Conservation (phyloP, 2,888 invertebrate genomes). For the Ypsolopha sequella region DNA sequence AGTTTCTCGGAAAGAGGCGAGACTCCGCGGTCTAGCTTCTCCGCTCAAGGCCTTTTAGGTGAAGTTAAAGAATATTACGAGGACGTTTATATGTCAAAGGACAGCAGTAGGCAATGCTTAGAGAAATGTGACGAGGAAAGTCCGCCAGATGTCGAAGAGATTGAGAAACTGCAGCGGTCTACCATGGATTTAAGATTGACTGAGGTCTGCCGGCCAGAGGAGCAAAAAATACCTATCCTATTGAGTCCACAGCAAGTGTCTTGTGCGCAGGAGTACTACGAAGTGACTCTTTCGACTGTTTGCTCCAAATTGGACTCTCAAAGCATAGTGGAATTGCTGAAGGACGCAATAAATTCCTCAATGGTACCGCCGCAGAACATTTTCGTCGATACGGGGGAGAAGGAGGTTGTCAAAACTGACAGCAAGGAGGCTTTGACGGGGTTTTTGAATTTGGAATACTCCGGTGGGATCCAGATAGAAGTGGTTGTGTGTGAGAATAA, state of each 20-base stretch:
- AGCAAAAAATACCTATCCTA: slow-evolving; percentile 42
- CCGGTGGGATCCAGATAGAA: slow-evolving; percentile 89
- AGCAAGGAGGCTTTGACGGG: slow-evolving; percentile 50
- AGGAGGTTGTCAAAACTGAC: slow-evolving; percentile 22
- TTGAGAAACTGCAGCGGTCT: slow-evolving; percentile 52
- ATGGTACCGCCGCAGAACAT: slow-evolving; percentile 78
- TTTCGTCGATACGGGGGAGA: slow-evolving; percentile 56
- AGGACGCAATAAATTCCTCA: slow-evolving; percentile 79
- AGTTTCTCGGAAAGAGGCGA: slow-evolving; percentile 60
- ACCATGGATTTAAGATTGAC: slow-evolving; percentile 56
- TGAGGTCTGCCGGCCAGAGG: slow-evolving; percentile 46
- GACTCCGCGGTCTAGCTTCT: slow-evolving; percentile 57
- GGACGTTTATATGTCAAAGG: slow-evolving; percentile 51
- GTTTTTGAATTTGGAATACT: slow-evolving; percentile 78
- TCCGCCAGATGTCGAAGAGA: slow-evolving; percentile 35
- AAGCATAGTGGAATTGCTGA: slow-evolving; percentile 83
- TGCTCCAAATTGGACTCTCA: slow-evolving; percentile 85
- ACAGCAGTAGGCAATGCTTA: slow-evolving; percentile 33
- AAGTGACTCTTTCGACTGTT: slow-evolving; percentile 83
- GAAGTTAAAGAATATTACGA: slow-evolving; percentile 58
- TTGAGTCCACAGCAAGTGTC: slow-evolving; percentile 53
- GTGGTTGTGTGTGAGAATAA: slow-evolving; percentile 83
- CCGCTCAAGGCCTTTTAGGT: slow-evolving; percentile 53
- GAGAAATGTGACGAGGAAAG: slow-evolving; percentile 44
- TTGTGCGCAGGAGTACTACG: slow-evolving; percentile 67